Evolutionary conservation across 2,113 vertebrate species (phyloP).

Genomic region (Paradisaea rubra): DNA sequence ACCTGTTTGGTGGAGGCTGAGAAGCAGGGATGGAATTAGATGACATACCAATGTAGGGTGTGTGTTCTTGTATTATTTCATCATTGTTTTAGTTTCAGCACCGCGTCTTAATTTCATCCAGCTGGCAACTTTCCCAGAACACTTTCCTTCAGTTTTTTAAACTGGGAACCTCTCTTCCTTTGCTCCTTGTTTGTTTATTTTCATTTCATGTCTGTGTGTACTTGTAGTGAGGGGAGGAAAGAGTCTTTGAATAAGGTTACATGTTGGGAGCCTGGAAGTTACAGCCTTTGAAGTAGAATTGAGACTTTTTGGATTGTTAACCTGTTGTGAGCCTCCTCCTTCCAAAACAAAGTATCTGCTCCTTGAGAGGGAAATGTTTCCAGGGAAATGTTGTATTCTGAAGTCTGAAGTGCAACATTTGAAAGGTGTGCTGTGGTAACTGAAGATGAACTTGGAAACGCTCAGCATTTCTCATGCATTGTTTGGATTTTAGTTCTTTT

Average conservation of each 20-base stretch:
- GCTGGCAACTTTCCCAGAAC: constrained; percentile 50
- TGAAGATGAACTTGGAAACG: background rate
- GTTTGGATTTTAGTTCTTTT: background rate
- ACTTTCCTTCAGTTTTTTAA: constrained; percentile 42
- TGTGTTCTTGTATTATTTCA: constrained; percentile 57
- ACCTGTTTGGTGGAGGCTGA: constrained; percentile 24
- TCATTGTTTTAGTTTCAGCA: constrained; percentile 31
- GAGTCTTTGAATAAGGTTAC: constrained; percentile 11
- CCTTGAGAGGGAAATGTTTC: background rate
- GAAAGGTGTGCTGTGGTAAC: background rate
- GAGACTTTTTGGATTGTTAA: background rate
- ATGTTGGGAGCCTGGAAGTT: constrained; percentile 13
- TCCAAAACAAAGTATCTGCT: background rate
- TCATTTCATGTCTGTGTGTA: constrained; percentile 2
- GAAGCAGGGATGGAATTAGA: constrained; percentile 33
- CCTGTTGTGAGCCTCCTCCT: background rate
- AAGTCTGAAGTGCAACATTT: background rate
- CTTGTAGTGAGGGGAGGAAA: background rate
- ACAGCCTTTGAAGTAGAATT: background rate
- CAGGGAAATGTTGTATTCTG: background rate
- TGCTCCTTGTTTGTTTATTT: constrained; percentile 36
- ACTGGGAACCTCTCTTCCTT: constrained; percentile 30
- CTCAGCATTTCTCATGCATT: background rate
- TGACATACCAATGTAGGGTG: constrained; percentile 21
- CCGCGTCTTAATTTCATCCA: constrained; percentile 23